Conservation (phyloP, 2,797 vertebrate genomes). For the Muscicapa comitata region DNA sequence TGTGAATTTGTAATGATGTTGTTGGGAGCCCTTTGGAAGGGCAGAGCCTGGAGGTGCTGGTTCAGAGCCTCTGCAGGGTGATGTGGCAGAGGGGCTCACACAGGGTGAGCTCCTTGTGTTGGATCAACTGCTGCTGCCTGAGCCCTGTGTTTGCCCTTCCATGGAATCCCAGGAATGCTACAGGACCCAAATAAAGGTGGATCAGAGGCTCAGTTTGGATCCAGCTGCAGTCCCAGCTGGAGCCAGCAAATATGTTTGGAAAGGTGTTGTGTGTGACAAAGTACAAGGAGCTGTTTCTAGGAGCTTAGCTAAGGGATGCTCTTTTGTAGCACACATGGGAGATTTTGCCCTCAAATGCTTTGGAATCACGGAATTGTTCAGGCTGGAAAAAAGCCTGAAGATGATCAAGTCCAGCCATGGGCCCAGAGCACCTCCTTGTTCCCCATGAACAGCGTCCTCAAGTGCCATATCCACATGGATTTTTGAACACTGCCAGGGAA, state of each 20-base stretch:
- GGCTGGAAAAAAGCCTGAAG: background rate
- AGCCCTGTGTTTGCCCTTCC: fast-evolving
- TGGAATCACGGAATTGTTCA: fast-evolving
- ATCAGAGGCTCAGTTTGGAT: background rate
- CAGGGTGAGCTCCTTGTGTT: background rate
- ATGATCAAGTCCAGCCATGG: fast-evolving
- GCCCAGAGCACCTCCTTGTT: background rate
- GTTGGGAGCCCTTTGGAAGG: background rate
- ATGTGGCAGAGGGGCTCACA: background rate
- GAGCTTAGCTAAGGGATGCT: background rate
- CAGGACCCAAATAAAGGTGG: fast-evolving
- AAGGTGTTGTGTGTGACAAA: background rate
- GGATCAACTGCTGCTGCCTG: background rate
- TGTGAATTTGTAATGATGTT: slow-evolving; percentile 17
- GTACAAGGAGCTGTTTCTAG: background rate
- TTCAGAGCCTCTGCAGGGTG: background rate
- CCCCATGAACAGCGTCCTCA: fast-evolving
- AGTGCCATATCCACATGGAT: fast-evolving
- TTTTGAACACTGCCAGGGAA: background rate
- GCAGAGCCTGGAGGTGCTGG: background rate
- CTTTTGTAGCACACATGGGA: fast-evolving
- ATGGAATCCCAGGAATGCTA: fast-evolving
- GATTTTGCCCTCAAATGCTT: background rate
- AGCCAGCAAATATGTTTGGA: background rate
- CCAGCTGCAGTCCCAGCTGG: background rate